Base-by-base conservation (phyloP, 2,888 invertebrate species). In the Drosophila algonquin region DNA sequence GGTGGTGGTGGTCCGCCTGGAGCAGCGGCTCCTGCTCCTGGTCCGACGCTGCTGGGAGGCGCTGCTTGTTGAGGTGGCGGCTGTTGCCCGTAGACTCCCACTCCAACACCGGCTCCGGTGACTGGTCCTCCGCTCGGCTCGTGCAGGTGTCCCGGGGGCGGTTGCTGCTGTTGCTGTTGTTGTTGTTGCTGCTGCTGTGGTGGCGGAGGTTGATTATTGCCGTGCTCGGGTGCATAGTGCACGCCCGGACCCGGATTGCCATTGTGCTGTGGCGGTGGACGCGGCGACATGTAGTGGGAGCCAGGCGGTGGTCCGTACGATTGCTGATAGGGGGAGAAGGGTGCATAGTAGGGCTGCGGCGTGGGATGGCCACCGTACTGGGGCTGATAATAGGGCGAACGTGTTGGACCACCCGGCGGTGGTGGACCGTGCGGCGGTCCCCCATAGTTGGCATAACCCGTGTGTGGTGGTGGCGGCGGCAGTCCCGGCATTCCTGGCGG, bases 371-470 rank as follows among this genome's bases (percentile, higher is more conserved):
- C 90, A 2, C 91, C 91, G 68, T 92, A 93, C 63, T 92, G 93
- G 9, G 92, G 91, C 71, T 92, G 91, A 78, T 92, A 92, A 68
- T 92, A 92, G 9, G 92, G 92, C 0, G 92, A 88, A 5, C 92
- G 88, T 0, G 91, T 87, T 8, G 92, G 92, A 0, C 91, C 90
- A 16, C 87, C 87, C 1, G 87, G 86, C 5, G 76, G 74, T 21
- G 68, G 77, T 10, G 75, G 73, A 16, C 74, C 79, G 1, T 73
- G 74, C 16, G 89, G 76, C 14, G 91, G 89, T 8, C 92, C 90
- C 3, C 92, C 91, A 73, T 92, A 91, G 65, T 90, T 91, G 10
- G 89, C 90, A 77, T 92, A 93, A 5, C 90, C 89, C 40, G 90
- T 81, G 75, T 92, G 92, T 0, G 82, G 88, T 44, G 86, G 32